A percentile compares a stretch with the other conserved stretches of the same genome.
Conservation (phyloP, 2,797 vertebrate genomes). For the Neosilurus mollespiculum region DNA sequence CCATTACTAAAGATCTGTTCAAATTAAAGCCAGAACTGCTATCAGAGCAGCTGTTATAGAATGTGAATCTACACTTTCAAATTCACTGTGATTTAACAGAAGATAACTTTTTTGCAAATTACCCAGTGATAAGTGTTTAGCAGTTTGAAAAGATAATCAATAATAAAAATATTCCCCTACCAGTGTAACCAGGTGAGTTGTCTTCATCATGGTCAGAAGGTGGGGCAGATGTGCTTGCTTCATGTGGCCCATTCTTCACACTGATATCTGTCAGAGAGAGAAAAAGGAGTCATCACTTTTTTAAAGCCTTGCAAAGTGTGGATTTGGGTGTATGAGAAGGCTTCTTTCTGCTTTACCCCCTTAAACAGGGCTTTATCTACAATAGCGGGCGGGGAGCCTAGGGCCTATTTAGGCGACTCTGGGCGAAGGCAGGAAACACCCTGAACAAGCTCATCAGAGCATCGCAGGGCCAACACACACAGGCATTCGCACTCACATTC, state of each 20-base stretch:
- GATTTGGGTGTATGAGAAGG: background rate
- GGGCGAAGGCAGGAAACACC: no score
- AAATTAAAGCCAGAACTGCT: background rate
- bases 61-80: background rate
- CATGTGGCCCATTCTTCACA: constrained; percentile 53
- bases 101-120: background rate
- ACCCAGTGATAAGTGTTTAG: background rate
- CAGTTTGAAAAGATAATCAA: background rate
- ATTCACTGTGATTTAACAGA: background rate
- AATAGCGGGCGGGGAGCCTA: background rate
- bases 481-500: no score
- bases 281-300: background rate
- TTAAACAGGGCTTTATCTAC: background rate
- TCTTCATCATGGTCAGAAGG: constrained; percentile 62
- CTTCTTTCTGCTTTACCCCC: background rate
- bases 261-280: constrained; percentile 54
- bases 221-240: constrained; percentile 57
- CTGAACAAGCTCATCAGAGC: no score
- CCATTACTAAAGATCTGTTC: background rate
- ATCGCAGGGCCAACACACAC: no score
- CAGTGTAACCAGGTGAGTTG: constrained; percentile 72
- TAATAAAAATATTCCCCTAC: constrained; percentile 49
- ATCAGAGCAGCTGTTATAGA: background rate
- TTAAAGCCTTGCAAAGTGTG: background rate
- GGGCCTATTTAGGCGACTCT: no score